These are phyloP conservation scores for Heliothis peltigera DNA, from an alignment of 2,888 invertebrate genomes.

Conservation along the genomic window DNA sequence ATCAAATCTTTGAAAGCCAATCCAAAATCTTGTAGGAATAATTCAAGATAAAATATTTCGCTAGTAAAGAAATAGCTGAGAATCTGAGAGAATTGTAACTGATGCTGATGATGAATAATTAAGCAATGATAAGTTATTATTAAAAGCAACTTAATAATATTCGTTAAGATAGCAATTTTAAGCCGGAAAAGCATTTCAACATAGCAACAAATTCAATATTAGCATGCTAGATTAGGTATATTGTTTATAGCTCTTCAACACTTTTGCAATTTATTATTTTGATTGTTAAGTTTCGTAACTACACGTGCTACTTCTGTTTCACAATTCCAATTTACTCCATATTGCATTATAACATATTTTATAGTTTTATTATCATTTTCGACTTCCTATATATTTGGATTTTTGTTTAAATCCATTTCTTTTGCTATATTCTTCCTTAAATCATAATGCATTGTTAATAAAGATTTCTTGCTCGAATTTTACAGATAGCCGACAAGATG, in stretches of 20 bases:
- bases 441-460: constrained; percentile 60
- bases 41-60: too few relatives aligned
- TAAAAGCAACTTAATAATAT: too few relatives aligned
- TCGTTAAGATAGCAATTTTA: neutral
- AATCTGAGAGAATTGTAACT: too few relatives aligned
- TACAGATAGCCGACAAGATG: constrained; percentile 28
- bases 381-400: constrained; percentile 4
- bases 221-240: neutral
- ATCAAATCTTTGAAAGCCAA: too few relatives aligned
- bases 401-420: constrained; percentile 29
- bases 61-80: too few relatives aligned
- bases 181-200: too few relatives aligned
- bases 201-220: neutral
- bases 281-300: constrained; percentile 6
- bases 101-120: too few relatives aligned
- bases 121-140: too few relatives aligned
- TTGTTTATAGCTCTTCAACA: neutral
- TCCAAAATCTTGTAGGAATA: too few relatives aligned
- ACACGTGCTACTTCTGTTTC: constrained; percentile 3
- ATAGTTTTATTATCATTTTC: constrained; percentile 14
- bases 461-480: constrained; percentile 39
- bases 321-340: constrained; percentile 10
- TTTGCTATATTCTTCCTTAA: constrained; percentile 50
- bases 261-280: neutral
- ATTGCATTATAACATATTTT: constrained; percentile 17